A percentile compares a stretch with the other conserved stretches of the same genome.
Conservation (phyloP, 53 echinoderm and acorn worm genomes). For the Arbacia lixula region DNA sequence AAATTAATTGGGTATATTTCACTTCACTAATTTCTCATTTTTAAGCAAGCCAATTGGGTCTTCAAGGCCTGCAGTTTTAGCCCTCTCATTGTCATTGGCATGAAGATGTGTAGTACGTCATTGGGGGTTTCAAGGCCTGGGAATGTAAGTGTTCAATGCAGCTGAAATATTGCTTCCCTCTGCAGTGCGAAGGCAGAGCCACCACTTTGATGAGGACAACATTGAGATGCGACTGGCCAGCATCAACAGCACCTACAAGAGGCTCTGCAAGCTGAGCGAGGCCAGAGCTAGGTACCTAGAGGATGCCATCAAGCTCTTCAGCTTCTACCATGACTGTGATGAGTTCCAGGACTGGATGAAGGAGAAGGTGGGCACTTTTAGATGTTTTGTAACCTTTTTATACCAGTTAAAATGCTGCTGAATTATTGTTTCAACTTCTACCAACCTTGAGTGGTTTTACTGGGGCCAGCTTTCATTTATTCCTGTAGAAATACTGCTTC, state of each 20-base stretch:
- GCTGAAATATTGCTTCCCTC: neutral
- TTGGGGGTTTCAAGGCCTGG: no score
- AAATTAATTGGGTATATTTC: no score
- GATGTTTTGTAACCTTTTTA: neutral
- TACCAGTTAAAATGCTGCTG: neutral
- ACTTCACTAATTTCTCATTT: no score
- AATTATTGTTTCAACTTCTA: neutral
- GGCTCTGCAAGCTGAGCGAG: conserved; percentile 79
- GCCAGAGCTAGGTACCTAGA: conserved; percentile 82
- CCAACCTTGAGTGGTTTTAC: neutral
- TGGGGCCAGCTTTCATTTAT: neutral
- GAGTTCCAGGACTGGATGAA: conserved; percentile 96
- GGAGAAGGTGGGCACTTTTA: conserved; percentile 68
- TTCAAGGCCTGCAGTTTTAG: no score
- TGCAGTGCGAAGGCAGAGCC: conserved; percentile 67
- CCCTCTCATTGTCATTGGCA: no score
- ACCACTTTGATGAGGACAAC: conserved; percentile 94
- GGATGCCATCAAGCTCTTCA: conserved; percentile 92
- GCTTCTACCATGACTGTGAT: conserved; percentile 97
- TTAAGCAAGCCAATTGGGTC: no score
- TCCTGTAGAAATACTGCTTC: neutral
- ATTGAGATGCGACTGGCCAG: conserved; percentile 84
- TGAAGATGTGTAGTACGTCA: no score
- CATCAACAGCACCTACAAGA: conserved; percentile 84
- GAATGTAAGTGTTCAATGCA: neutral